These are phyloP conservation scores for Nestor notabilis DNA, from an alignment of 2,113 vertebrate species.

Conservation along the genomic window DNA sequence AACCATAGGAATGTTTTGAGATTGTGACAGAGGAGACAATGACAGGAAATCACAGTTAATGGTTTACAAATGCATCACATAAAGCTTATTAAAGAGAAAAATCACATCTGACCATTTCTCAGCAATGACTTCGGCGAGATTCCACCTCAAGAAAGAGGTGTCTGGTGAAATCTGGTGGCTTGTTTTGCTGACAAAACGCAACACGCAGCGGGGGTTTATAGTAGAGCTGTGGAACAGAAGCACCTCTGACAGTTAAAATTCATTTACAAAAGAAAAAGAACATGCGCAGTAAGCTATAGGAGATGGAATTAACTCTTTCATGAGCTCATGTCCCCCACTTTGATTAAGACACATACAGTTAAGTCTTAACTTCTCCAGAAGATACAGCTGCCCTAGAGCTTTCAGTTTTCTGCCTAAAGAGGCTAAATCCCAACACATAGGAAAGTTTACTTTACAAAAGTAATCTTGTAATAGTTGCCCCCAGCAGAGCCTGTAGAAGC, in stretches of 20 bases:
- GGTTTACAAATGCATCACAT: background rate
- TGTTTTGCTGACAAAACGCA: background rate
- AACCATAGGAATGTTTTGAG: background rate
- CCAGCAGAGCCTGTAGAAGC: background rate
- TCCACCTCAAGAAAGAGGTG: background rate
- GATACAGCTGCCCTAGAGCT: background rate
- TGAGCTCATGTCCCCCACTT: background rate
- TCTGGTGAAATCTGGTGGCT: background rate
- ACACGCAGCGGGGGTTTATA: accelerated
- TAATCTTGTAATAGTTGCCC: background rate
- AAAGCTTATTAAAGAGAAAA: background rate
- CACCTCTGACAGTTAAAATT: background rate
- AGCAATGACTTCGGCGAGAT: background rate
- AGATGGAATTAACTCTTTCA: background rate
- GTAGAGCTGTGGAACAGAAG: background rate
- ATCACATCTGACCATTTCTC: accelerated
- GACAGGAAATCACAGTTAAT: accelerated
- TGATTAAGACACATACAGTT: background rate
- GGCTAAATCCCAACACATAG: background rate
- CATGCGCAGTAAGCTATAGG: accelerated
- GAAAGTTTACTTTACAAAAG: background rate
- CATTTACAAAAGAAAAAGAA: background rate
- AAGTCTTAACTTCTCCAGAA: background rate
- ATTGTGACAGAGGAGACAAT: accelerated
- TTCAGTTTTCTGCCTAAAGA: background rate